Evolutionary conservation across 2,113 vertebrate genomes (phyloP).

Genomic region (Todiramphus saurophagus): DNA sequence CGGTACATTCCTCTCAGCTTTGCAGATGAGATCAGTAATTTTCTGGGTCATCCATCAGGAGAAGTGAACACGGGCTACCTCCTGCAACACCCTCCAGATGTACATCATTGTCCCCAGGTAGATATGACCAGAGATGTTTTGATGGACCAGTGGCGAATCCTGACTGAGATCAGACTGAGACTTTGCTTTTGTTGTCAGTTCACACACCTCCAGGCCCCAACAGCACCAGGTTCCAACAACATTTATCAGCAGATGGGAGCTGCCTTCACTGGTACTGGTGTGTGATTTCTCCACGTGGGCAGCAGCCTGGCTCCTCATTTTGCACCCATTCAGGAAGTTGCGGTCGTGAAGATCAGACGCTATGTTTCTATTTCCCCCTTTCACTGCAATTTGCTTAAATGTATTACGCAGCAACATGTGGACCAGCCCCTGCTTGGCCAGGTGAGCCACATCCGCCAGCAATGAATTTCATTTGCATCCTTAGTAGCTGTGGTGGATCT

Average conservation of each 20-base stretch:
- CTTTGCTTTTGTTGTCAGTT: neutral
- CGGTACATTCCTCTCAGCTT: neutral
- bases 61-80: neutral
- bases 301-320: neutral
- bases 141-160: neutral
- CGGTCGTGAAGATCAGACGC: neutral
- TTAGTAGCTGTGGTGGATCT: neutral
- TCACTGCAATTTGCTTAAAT: neutral
- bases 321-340: neutral
- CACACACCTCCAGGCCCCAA: neutral
- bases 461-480: neutral
- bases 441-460: neutral
- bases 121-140: neutral
- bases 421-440: neutral
- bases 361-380: neutral
- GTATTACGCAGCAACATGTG: accelerated
- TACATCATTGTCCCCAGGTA: neutral
- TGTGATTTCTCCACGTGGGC: accelerated
- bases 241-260: neutral
- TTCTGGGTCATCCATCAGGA: neutral
- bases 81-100: neutral
- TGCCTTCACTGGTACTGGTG: accelerated
- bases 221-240: accelerated
- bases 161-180: neutral
- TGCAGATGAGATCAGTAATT: neutral